Conservation (phyloP, 2,113 vertebrate genomes). For the Amphiprion ocellaris region DNA sequence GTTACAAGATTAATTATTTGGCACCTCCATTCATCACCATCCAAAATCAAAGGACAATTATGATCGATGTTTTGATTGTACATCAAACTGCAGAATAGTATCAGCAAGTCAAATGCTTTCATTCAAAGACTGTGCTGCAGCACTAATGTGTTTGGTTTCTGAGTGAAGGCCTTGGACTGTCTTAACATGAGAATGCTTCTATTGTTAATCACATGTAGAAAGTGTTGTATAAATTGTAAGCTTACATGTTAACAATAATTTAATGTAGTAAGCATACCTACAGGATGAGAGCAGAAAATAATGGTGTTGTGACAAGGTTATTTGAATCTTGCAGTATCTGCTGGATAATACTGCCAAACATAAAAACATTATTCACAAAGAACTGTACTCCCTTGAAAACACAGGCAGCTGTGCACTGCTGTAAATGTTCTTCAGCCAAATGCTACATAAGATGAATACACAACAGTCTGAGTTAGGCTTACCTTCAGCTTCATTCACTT, state of each 20-base stretch:
- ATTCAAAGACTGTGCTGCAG: background rate
- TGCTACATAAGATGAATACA: background rate
- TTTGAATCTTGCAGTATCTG: background rate
- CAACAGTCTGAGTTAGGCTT: background rate
- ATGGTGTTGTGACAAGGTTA: background rate
- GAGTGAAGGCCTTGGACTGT: background rate
- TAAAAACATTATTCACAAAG: too few species aligned
- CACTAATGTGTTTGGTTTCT: background rate
- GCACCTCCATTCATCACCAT: background rate
- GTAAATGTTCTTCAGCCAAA: background rate
- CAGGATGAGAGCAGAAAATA: background rate
- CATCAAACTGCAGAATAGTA: background rate
- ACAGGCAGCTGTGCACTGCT: background rate
- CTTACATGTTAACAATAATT: background rate
- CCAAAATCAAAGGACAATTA: background rate
- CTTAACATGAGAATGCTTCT: background rate
- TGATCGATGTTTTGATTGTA: background rate
- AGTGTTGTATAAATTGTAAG: background rate
- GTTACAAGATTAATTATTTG: background rate
- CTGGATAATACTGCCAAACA: background rate
- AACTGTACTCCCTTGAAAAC: background rate
- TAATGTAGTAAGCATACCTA: background rate
- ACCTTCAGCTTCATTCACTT: background rate
- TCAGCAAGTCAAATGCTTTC: background rate
- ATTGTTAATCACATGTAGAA: background rate